Evolutionary conservation across 2,797 vertebrate species (phyloP).

Genomic region (Acipenser oxyrinchus): DNA sequence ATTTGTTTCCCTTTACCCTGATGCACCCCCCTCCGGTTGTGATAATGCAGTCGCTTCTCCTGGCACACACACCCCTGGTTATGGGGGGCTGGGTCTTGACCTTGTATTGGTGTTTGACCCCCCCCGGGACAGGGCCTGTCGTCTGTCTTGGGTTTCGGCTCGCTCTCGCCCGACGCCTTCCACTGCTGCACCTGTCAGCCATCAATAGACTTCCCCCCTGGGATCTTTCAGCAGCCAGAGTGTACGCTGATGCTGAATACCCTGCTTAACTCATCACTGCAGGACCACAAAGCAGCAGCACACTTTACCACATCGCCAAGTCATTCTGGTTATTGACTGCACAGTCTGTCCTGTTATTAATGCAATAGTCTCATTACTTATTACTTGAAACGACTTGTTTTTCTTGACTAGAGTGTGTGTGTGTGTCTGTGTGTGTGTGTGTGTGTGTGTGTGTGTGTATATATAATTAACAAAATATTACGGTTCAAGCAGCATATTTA

Average conservation of each 20-base stretch:
- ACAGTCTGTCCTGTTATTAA: too few species aligned
- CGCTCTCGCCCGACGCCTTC: slow-evolving; percentile 56
- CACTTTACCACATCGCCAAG: too few species aligned
- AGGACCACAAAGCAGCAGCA: slow-evolving; percentile 35
- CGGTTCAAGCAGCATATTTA: too few species aligned
- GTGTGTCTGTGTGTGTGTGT: too few species aligned
- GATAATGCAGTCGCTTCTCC: slow-evolving; percentile 20
- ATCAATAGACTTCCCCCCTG: slow-evolving; percentile 75
- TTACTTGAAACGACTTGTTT: too few species aligned
- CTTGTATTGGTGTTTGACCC: slow-evolving; percentile 47
- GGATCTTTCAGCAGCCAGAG: slow-evolving; percentile 80
- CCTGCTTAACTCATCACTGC: slow-evolving; percentile 67
- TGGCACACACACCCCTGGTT: not conserved
- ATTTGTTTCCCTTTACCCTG: not conserved
- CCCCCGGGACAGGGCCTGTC: slow-evolving; percentile 38
- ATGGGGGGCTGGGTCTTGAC: slow-evolving; percentile 39
- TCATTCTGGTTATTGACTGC: too few species aligned
- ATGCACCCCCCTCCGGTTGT: slow-evolving; percentile 17
- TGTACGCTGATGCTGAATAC: slow-evolving; percentile 73
- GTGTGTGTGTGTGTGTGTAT: too few species aligned
- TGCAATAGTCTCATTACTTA: too few species aligned
- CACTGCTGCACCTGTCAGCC: slow-evolving; percentile 75
- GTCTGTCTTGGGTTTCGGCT: slow-evolving; percentile 60
- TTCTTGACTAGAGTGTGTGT: too few species aligned
- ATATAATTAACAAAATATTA: too few species aligned